These are phyloP conservation scores for Leucoraja ocellata DNA, from an alignment of 2,797 vertebrate species.

Conservation along the genomic window DNA sequence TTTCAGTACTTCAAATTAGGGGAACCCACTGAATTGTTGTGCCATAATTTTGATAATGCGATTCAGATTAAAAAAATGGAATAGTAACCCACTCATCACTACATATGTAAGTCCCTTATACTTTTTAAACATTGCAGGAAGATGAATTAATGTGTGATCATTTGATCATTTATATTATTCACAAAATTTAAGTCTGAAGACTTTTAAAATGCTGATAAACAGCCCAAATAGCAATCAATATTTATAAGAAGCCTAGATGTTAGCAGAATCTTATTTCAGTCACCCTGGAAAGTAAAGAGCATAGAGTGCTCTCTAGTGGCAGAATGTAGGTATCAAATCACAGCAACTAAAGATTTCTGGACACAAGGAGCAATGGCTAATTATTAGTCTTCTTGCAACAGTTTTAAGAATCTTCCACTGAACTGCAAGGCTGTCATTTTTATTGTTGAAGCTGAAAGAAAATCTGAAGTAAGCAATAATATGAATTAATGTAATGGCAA, in stretches of 20 bases:
- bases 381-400: too few relatives aligned
- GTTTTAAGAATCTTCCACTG: not conserved
- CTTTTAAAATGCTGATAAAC: not conserved
- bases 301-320: conserved; percentile 20
- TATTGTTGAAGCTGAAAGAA: not conserved
- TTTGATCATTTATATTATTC: not conserved
- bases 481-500: not conserved
- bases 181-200: not conserved
- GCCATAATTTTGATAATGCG: not conserved
- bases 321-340: not conserved
- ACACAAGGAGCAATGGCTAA: not conserved
- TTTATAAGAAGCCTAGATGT: not conserved
- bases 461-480: too few relatives aligned
- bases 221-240: not conserved
- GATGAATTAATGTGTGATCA: not conserved
- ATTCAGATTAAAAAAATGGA: not conserved
- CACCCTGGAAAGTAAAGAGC: not conserved
- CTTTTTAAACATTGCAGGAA: not conserved
- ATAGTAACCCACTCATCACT: not conserved
- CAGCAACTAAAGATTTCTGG: not conserved
- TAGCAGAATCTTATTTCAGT: not conserved
- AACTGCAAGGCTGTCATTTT: not conserved
- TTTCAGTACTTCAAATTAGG: not conserved
- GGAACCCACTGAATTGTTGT: too few relatives aligned
- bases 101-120: not conserved